Evolutionary conservation across 2,888 invertebrate species (phyloP), one percentile per base, ranked within the genome.

Genomic region (Tineola bisselliella): DNA sequence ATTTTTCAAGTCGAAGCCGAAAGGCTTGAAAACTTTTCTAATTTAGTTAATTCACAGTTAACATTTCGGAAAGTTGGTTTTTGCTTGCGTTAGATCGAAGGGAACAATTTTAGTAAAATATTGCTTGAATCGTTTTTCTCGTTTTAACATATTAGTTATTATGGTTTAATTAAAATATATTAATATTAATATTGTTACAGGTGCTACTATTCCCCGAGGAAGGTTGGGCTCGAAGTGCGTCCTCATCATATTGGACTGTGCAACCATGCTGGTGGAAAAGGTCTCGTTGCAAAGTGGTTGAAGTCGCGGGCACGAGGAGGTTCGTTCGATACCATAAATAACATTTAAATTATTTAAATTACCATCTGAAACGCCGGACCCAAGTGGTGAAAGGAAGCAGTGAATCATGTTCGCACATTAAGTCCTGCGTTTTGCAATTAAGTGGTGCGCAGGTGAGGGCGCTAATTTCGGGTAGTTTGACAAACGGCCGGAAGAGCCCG

Each of bases 201-300:
- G 93, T 95, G 67, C 88, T 94, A 67, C 88, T 95, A 70, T 95
- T 94, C 76, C 94, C 95, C 1, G 95, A 95, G 77, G 95, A 95
- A 76, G 94, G 95, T 18, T 95, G 94, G 94, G 95, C 95, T 64
- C 90, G 94, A 67, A 94, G 93, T 69, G 95, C 95, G 43, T 91
- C 94, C 60, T 93, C 93, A 60, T 93, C 94, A 61, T 94, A 95
- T 83, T 95, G 94, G 94, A 92, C 94, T 61, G 89, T 95, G 71
- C 93, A 93, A 77, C 93, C 94, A 57, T 92, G 92, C 73, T 94
- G 94, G 94, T 95, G 95, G 95, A 92, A 93, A 67, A 88, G 92
- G 61, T 92, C 92, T 69, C 89, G 93, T 60, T 95, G 94, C 83
- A 94, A 93, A 83, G 93, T 95, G 66, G 92, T 94, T 62, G 94